Conservation (phyloP, 2,888 invertebrate genomes). For the Cybosia mesomella region DNA sequence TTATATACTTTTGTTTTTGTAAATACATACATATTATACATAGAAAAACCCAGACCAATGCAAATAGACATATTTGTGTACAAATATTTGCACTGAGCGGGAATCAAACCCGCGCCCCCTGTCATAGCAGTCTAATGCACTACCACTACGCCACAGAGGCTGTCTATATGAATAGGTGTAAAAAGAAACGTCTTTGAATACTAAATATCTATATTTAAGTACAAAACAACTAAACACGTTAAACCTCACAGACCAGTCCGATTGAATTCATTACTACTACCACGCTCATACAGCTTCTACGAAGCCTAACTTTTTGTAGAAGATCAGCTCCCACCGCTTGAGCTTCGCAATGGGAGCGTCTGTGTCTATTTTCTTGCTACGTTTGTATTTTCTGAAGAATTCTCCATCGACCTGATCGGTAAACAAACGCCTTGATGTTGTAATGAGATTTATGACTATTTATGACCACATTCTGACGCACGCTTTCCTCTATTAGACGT, state of each 20-base stretch:
- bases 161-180: background rate
- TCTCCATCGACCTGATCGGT: slow-evolving; percentile 70
- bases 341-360: slow-evolving; percentile 78
- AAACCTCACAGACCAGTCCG: slow-evolving; percentile 26
- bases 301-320: slow-evolving; percentile 82
- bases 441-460: background rate
- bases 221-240: slow-evolving; percentile 38
- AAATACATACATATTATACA: too few relatives aligned
- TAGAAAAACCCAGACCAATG: too few relatives aligned
- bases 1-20: too few relatives aligned
- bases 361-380: slow-evolving; percentile 68
- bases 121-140: too few relatives aligned
- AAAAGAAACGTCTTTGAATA: background rate
- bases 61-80: too few relatives aligned
- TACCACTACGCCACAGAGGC: too few relatives aligned
- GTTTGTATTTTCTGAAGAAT: slow-evolving; percentile 78
- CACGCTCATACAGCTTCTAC: slow-evolving; percentile 72
- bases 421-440: background rate
- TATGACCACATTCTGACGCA: too few relatives aligned
- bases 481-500: too few relatives aligned
- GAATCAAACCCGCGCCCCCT: too few relatives aligned
- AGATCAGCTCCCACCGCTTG: slow-evolving; percentile 79
- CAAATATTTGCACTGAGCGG: too few relatives aligned
- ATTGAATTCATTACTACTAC: slow-evolving; percentile 21
- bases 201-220: slow-evolving; percentile 40